Evolutionary conservation across 2,888 invertebrate species (phyloP).

Genomic region (Drosophila dives): DNA sequence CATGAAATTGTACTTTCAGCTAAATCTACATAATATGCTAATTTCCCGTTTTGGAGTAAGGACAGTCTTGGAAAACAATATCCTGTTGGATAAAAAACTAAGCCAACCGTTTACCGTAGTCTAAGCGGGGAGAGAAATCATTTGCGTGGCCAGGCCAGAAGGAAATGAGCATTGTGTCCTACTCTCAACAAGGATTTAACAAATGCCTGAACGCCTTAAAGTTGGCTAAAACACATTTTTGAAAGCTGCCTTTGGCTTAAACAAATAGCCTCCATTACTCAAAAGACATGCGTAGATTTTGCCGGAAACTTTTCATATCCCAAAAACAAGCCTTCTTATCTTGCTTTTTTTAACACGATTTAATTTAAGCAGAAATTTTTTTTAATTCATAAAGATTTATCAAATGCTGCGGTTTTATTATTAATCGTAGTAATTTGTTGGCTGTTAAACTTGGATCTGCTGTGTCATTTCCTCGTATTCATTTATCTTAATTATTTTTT

Average conservation of each 20-base stretch:
- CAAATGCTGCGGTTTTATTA: background rate
- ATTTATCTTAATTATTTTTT: background rate
- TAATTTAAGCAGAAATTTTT: background rate
- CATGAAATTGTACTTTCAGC: constrained; percentile 10
- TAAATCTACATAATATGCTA: constrained; percentile 60
- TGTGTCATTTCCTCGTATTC: background rate
- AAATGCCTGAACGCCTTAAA: constrained; percentile 23
- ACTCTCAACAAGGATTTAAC: constrained; percentile 7
- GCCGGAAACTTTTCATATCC: constrained; percentile 31
- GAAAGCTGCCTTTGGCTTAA: constrained; percentile 40
- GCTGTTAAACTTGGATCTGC: background rate
- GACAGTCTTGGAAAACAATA: constrained; percentile 53
- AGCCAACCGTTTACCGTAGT: constrained; percentile 35
- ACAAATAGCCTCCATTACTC: constrained; percentile 60
- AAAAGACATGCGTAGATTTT: constrained; percentile 38
- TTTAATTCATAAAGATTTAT: background rate
- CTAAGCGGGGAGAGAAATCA: constrained; percentile 26
- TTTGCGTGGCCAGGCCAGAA: constrained; percentile 43
- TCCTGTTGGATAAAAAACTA: constrained; percentile 54
- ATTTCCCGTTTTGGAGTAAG: constrained; percentile 50
- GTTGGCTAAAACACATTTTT: constrained; percentile 19
- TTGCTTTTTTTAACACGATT: background rate
- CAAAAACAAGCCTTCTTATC: background rate
- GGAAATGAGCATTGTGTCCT: constrained; percentile 62
- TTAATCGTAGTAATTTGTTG: background rate